These are phyloP conservation scores for Polydrusus pterygomalis DNA, from an alignment of 2,888 invertebrate species.

Conservation along the genomic window DNA sequence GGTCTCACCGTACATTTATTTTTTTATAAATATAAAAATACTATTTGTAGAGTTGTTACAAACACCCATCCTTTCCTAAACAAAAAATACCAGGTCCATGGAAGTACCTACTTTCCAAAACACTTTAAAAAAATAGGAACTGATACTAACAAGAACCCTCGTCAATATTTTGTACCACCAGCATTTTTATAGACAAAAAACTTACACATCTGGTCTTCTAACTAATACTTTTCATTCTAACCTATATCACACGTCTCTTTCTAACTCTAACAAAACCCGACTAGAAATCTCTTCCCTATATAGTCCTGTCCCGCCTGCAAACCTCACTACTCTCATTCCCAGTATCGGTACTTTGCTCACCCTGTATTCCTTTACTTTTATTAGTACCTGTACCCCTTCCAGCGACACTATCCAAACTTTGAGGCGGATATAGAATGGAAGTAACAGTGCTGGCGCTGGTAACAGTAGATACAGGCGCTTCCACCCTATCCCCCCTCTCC, in stretches of 20 bases:
- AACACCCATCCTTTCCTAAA: background rate
- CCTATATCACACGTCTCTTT: slow-evolving; percentile 32
- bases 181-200: no score
- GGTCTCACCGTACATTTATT: no score
- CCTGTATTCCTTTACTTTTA: background rate
- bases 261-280: slow-evolving; percentile 32
- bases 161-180: no score
- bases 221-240: slow-evolving; percentile 21
- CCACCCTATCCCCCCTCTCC: slow-evolving; percentile 15
- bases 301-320: background rate
- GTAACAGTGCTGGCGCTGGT: background rate
- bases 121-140: background rate
- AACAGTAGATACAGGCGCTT: background rate
- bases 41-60: background rate
- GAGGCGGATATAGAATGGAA: background rate
- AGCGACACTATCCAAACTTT: background rate
- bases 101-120: background rate
- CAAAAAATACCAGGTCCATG: no score
- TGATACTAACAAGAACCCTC: no score
- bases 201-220: background rate
- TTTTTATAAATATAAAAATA: slow-evolving; percentile 5
- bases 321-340: background rate
- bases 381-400: background rate
- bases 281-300: slow-evolving; percentile 25
- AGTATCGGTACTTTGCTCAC: background rate